Conservation (phyloP, 2,888 invertebrate genomes). For the Melanophora roralis region DNA sequence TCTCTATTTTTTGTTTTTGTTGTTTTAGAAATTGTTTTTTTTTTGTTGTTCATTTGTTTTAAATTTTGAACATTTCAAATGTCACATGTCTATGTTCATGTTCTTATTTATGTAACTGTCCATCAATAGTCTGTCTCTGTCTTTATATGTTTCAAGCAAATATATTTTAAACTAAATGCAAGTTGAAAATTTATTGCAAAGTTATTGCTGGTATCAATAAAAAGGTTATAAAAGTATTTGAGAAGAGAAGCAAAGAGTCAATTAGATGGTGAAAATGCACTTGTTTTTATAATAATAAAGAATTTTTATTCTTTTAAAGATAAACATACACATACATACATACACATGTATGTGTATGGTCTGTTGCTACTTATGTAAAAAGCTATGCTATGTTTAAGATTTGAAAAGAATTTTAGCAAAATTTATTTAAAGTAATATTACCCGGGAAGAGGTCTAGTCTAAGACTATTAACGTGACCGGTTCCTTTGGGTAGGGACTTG, state of each 20-base stretch:
- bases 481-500: too few relatives aligned
- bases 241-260: neutral
- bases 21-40: neutral
- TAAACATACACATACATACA: neutral
- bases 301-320: constrained; percentile 26
- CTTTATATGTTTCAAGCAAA: constrained; percentile 41
- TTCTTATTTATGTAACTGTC: constrained; percentile 62
- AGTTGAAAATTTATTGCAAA: constrained; percentile 41
- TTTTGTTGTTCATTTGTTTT: constrained; percentile 39
- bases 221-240: neutral
- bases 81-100: constrained; percentile 60
- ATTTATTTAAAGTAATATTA: neutral
- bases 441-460: too few relatives aligned
- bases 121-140: constrained; percentile 59
- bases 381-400: too few relatives aligned
- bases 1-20: neutral
- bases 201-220: neutral
- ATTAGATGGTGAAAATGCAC: neutral
- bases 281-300: neutral
- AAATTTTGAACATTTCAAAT: constrained; percentile 59
- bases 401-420: too few relatives aligned
- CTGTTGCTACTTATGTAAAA: too few relatives aligned
- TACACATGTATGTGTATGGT: too few relatives aligned
- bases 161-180: constrained; percentile 37
- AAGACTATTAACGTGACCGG: too few relatives aligned